Base-by-base conservation (phyloP, 2,113 vertebrate species). In the Gnathonemus longibarbis region DNA sequence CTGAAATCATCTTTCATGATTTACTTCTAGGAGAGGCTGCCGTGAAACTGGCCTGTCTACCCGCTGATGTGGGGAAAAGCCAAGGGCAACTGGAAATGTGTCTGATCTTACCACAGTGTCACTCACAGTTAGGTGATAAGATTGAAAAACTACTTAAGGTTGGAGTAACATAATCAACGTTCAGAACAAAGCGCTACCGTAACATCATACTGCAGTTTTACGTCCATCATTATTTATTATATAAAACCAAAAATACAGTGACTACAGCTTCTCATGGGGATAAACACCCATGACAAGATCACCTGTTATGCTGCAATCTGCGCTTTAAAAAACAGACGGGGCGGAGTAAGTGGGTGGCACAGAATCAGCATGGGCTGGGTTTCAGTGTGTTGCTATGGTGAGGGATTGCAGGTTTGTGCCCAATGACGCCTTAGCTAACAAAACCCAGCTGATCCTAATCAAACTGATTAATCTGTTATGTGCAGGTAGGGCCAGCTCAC, bases 1-100 rank as follows among this genome's bases (percentile, higher is more conserved):
- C 74, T 42, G 74, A 80, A 42, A 80, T 80, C 31, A 80, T 80
- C 74, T 80, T 80, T 80, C 74, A 80, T 39, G 74, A 80, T 80
- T 77, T 80, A 42, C 35, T 42, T 80, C 74, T 42, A 80, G 15
- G 31, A 80, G 74, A 80, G 62, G 15, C 74, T 80, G 74, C 31
- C 0, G 35, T 39, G 74, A 80, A 80, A 17, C 74, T 80, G 74
- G 31, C 74, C 31, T 42, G 74, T 42, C 74, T 80, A 19, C 74
- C 74, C 5, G n/a, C 4, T 27, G 13, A 80, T 80, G 74, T 80
- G 17, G 74, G 35, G 74, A 80, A 39, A 80, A 80, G 74, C 31
- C n/a, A 42, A 19, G n/a, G 35, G 31, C 35, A 27, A 42, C 74
- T 80, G 74, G 35, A 80, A 80, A 42, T 6, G 31, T 17, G 31